A percentile compares a stretch with the other conserved stretches of the same genome.
Conservation (phyloP, 2,888 invertebrate species). For the Busseola fusca region DNA sequence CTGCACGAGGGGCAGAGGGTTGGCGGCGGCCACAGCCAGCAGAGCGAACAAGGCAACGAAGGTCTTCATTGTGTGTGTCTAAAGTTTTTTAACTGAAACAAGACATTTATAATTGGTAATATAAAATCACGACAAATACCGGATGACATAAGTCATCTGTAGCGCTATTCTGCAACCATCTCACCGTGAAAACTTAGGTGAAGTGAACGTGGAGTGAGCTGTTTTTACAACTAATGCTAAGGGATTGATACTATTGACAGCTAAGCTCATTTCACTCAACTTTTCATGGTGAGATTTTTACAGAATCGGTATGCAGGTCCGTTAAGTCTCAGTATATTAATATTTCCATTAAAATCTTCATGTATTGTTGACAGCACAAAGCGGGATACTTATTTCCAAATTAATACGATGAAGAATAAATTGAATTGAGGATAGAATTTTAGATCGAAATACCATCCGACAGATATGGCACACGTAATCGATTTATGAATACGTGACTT, state of each 20-base stretch:
- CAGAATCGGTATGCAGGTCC: too few species aligned
- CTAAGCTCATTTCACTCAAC: too few species aligned
- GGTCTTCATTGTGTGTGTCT: conserved; percentile 68
- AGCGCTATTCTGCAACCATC: too few species aligned
- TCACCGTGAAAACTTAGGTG: too few species aligned
- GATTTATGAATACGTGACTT: too few species aligned
- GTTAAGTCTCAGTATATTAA: background rate
- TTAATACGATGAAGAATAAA: background rate
- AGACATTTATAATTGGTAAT: background rate
- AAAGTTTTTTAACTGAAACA: conserved; percentile 47
- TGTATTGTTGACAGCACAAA: background rate
- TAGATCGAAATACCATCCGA: background rate
- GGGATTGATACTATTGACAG: too few species aligned
- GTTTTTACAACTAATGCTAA: too few species aligned
- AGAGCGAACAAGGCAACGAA: conserved; percentile 71
- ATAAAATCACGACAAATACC: background rate
- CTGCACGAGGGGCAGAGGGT: conserved; percentile 74
- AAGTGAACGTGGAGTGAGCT: too few species aligned
- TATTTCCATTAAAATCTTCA: background rate
- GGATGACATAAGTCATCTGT: background rate
- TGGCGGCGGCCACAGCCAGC: conserved; percentile 72
- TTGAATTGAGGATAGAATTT: background rate
- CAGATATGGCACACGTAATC: background rate
- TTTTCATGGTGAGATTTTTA: too few species aligned
- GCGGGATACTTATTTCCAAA: background rate